These are phyloP conservation scores for Malurus leucopterus DNA, from an alignment of 2,797 vertebrate genomes.

Conservation along the genomic window DNA sequence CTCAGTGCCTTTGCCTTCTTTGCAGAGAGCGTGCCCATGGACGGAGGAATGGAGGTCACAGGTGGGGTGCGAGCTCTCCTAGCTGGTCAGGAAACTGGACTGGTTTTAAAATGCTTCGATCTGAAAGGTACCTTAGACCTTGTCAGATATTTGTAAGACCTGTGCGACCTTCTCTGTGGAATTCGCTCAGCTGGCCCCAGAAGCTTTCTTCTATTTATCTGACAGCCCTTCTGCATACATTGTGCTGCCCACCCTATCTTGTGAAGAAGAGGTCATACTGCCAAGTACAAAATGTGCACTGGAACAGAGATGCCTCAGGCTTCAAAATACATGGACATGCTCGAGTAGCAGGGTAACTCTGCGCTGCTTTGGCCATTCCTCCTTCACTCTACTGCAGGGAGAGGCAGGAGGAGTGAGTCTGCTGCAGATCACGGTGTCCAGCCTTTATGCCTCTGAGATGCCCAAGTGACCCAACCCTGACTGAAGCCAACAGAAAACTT, in stretches of 20 bases:
- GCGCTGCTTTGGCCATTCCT: rapidly evolving
- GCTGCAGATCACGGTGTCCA: not conserved
- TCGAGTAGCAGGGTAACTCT: not conserved
- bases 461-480: not conserved
- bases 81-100: not conserved
- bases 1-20: not conserved
- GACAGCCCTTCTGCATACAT: not conserved
- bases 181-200: not conserved
- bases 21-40: not conserved
- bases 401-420: not conserved
- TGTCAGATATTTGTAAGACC: not conserved
- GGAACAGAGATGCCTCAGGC: not conserved
- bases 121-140: not conserved
- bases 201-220: not conserved
- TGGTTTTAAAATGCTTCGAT: not conserved
- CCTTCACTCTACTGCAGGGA: not conserved
- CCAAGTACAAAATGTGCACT: not conserved
- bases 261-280: not conserved
- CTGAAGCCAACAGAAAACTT: not conserved
- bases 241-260: rapidly evolving
- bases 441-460: not conserved
- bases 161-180: not conserved
- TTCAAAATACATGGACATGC: not conserved
- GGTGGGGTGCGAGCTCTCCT: not conserved
- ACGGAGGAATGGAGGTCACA: not conserved